These are phyloP conservation scores for Mesembrinibis cayennensis DNA, from an alignment of 2,113 vertebrate genomes.

Conservation along the genomic window DNA sequence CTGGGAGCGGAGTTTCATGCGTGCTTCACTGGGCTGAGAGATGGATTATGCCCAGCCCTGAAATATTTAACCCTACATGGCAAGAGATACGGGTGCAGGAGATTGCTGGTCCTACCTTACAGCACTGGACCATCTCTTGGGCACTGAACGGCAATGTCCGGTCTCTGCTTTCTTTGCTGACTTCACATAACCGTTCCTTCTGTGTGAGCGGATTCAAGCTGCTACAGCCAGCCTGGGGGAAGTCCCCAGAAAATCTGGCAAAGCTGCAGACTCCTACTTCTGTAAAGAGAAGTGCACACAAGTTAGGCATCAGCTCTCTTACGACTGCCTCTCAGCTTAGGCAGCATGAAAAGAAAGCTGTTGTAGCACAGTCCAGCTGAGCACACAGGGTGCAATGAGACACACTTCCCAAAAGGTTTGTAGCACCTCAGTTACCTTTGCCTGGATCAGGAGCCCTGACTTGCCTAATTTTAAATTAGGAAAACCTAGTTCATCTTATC, in stretches of 20 bases:
- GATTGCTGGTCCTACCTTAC: slow-evolving; percentile 64
- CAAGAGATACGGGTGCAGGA: accelerated
- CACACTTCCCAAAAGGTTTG: neutral
- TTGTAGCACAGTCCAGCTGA: neutral
- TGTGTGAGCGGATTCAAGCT: neutral
- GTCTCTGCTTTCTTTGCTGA: neutral
- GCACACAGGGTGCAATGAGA: too few species aligned
- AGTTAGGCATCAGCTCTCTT: neutral
- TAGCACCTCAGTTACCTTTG: neutral
- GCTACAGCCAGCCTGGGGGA: slow-evolving; percentile 20
- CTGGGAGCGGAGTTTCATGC: neutral
- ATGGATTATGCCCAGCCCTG: neutral
- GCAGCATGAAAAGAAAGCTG: neutral
- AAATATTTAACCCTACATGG: neutral
- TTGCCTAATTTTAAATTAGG: neutral
- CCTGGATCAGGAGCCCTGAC: neutral
- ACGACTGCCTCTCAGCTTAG: neutral
- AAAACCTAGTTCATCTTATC: neutral
- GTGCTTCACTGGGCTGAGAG: neutral
- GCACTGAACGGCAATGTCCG: slow-evolving; percentile 24
- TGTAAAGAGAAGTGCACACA: neutral
- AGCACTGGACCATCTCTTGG: slow-evolving; percentile 75
- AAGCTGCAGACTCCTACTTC: slow-evolving; percentile 81
- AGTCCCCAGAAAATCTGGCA: slow-evolving; percentile 71
- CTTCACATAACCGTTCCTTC: neutral